A percentile compares a stretch with the other conserved stretches of the same genome.
phyloP scores from a whole-genome alignment of 2,113 vertebrate species.

The Oenanthe melanoleuca region DNA sequence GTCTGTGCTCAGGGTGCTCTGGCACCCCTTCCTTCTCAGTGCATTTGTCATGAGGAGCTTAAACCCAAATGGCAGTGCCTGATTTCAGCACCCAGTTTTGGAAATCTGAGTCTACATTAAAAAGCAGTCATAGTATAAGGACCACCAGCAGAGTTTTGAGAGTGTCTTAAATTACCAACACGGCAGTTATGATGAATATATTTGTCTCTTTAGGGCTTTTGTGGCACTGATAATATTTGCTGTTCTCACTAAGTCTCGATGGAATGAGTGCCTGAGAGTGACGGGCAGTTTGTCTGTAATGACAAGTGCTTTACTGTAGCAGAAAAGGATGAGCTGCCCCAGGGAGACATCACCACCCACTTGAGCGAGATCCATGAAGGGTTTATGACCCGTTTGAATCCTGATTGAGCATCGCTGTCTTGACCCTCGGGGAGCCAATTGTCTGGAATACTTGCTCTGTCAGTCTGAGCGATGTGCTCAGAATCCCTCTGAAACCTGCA shows the following conservation, averaged over 20 bases:
- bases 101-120: not conserved
- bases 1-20: not conserved
- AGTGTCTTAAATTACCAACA: constrained; percentile 22
- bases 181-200: constrained; percentile 48
- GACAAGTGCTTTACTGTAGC: constrained; percentile 77
- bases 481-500: constrained; percentile 70
- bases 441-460: constrained; percentile 80
- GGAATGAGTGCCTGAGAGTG: constrained; percentile 73
- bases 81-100: not conserved
- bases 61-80: not conserved
- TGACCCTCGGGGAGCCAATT: constrained; percentile 80
- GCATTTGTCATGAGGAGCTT: not conserved
- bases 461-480: constrained; percentile 78
- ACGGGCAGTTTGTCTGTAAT: constrained; percentile 76
- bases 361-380: constrained; percentile 79
- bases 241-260: constrained; percentile 62
- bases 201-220: constrained; percentile 68
- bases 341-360: constrained; percentile 80
- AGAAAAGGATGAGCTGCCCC: constrained; percentile 78
- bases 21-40: not conserved
- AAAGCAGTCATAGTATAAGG: not conserved
- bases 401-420: constrained; percentile 78
- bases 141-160: constrained; percentile 19
- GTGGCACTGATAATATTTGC: constrained; percentile 55
- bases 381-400: constrained; percentile 84